A percentile compares a stretch with the other conserved stretches of the same genome.
phyloP scores from a whole-genome alignment of 2,888 invertebrate species.

The Willowsia nigromaculata region DNA sequence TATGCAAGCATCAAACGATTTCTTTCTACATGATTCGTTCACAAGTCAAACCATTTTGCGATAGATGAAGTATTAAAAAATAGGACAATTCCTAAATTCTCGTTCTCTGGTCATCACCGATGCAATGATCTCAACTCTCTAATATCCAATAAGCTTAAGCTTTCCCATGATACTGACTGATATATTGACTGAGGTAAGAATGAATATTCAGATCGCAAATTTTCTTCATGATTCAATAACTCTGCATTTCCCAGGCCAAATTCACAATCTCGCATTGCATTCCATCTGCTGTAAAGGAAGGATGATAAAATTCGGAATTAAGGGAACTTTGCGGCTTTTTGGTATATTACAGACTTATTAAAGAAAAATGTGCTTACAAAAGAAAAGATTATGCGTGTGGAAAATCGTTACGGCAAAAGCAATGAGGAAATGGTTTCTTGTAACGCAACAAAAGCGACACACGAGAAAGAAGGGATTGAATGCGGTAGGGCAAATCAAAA shows the following conservation, averaged over 20 bases:
- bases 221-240: conserved; percentile 15
- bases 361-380: not conserved
- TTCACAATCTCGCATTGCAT: too few species aligned
- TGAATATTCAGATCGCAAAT: not conserved
- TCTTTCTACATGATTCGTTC: too few species aligned
- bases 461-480: not conserved
- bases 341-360: not conserved
- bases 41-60: too few species aligned
- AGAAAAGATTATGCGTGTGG: not conserved
- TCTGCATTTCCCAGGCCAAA: not conserved
- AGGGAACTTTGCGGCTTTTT: not conserved
- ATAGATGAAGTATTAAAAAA: too few species aligned
- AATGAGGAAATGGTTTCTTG: conserved; percentile 51
- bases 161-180: not conserved
- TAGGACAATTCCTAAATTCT: too few species aligned
- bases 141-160: not conserved
- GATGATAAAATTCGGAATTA: too few species aligned
- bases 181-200: not conserved
- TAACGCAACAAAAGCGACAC: conserved; percentile 10
- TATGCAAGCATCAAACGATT: too few species aligned
- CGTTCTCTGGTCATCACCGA: too few species aligned
- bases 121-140: not conserved
- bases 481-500: conserved; percentile 51
- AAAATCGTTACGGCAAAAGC: not conserved
- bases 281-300: too few species aligned